Conservation (phyloP, 2,888 invertebrate genomes). For the Mesorhabditis spiculigera region DNA sequence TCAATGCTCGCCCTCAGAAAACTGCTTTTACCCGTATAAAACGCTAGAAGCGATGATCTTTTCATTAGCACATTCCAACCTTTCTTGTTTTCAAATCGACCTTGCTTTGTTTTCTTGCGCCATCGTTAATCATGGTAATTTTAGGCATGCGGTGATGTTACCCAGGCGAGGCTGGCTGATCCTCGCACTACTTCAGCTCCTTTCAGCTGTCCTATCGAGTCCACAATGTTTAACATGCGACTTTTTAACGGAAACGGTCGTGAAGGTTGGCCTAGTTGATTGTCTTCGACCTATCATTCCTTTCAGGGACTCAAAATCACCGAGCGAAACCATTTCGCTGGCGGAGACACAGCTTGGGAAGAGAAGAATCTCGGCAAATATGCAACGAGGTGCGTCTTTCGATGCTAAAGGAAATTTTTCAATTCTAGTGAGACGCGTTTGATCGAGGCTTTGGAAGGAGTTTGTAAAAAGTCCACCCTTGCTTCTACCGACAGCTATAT, state of each 20-base stretch:
- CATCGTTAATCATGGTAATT: background rate
- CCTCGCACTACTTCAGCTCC: background rate
- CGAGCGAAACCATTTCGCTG: constrained; percentile 81
- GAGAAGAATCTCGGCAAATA: constrained; percentile 78
- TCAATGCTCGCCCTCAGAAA: too few species aligned
- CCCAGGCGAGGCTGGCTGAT: background rate
- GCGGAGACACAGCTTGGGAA: constrained; percentile 90
- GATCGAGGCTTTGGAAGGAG: constrained; percentile 81
- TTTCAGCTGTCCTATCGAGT: background rate
- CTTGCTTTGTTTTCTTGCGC: too few species aligned
- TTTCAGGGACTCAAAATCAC: constrained; percentile 76
- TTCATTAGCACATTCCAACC: too few species aligned
- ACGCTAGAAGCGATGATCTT: too few species aligned
- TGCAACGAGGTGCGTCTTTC: constrained; percentile 65
- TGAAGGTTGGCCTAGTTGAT: background rate
- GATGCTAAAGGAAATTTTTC: background rate
- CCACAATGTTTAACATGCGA: background rate
- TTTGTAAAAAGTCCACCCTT: constrained; percentile 71
- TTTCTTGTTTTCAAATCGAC: too few species aligned
- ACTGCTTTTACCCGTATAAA: too few species aligned
- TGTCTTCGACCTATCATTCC: background rate
- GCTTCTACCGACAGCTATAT: constrained; percentile 58
- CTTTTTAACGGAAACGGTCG: background rate
- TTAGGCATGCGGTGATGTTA: constrained; percentile 5
- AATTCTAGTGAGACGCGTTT: constrained; percentile 76